These are phyloP conservation scores for Chesias legatella DNA, from an alignment of 2,888 invertebrate genomes.

Conservation along the genomic window DNA sequence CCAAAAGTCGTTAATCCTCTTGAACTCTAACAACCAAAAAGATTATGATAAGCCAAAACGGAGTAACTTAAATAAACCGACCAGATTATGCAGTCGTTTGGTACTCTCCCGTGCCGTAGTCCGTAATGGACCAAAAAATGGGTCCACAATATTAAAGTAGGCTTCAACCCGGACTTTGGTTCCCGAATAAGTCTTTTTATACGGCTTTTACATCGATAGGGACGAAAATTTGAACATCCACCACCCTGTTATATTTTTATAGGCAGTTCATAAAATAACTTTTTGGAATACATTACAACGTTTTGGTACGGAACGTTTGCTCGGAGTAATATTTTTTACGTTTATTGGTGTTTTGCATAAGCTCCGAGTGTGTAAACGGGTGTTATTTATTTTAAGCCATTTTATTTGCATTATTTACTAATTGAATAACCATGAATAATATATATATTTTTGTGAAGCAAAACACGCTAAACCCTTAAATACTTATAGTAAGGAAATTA, in stretches of 20 bases:
- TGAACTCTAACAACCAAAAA: conserved; percentile 39
- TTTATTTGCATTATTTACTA: too few relatives aligned
- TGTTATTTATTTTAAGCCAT: too few relatives aligned
- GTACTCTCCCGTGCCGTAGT: conserved; percentile 40
- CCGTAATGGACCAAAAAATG: conserved; percentile 55
- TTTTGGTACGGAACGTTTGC: conserved; percentile 53
- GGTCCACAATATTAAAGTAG: conserved; percentile 58
- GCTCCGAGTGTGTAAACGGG: too few relatives aligned
- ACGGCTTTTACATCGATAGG: conserved; percentile 59
- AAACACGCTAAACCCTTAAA: too few relatives aligned
- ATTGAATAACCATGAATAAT: too few relatives aligned
- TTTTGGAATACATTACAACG: conserved; percentile 67
- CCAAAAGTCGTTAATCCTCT: conserved; percentile 34
- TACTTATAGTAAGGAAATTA: too few relatives aligned
- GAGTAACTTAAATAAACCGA: conserved; percentile 40
- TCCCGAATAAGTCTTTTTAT: conserved; percentile 41
- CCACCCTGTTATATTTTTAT: conserved; percentile 71
- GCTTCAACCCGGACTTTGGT: conserved; percentile 40
- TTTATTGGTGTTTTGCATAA: conserved; percentile 70
- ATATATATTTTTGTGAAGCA: too few relatives aligned
- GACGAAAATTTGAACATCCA: conserved; percentile 65
- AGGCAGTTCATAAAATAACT: conserved; percentile 71
- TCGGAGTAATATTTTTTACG: conserved; percentile 65
- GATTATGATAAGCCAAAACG: conserved; percentile 44
- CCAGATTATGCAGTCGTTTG: conserved; percentile 47